Evolutionary conservation across 2,888 invertebrate genomes (phyloP), one percentile per base, ranked within the genome.

Genomic region (Empis stercorea): DNA sequence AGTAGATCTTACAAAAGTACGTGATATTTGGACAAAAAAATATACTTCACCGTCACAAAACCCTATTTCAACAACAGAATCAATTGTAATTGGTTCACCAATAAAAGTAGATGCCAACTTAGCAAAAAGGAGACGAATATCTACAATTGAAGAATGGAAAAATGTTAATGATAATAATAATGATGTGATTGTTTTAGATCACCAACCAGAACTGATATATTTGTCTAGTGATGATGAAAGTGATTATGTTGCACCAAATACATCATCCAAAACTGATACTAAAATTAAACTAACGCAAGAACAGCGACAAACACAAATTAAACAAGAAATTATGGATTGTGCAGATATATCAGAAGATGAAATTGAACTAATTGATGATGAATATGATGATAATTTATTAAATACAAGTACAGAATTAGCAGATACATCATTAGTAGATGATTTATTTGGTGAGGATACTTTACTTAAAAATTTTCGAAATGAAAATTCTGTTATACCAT

Each of bases 321-420:
- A 67, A 48, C 54, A 62, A 4, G 67, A 68, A 54, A 62, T 68
- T 10, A 48, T 66, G 38, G 62, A 63, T 46, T 65, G 63, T 14
- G 52, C 56, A 10, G 57, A 61, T 5, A 44, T 47, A 10, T 15
- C 10, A 2, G 55, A 53, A 13, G 61, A 57, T 34, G 64, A 66
- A 1, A 67, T 69, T 11, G 43, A 59, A 1, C 54, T 70, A 37
- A 67, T 70, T 9, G 64, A 63, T 46, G 67, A 65, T 17, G 61
- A 62, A 45, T 52, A 52, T 13, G 56, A 56, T 40, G 57, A 58
- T 36, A 48, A 49, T 1, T 13, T 51, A 1, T 52, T 55, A 39
- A 46, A 59, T 11, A 50, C 56, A 1, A 55, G 54, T 0, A 59
- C 58, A 42, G 63, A 64, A 44, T 44, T 65, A 30, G 60, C 61